phyloP scores from a whole-genome alignment of 2,113 vertebrate genomes.

The Rhegmatorhina hoffmannsi region DNA sequence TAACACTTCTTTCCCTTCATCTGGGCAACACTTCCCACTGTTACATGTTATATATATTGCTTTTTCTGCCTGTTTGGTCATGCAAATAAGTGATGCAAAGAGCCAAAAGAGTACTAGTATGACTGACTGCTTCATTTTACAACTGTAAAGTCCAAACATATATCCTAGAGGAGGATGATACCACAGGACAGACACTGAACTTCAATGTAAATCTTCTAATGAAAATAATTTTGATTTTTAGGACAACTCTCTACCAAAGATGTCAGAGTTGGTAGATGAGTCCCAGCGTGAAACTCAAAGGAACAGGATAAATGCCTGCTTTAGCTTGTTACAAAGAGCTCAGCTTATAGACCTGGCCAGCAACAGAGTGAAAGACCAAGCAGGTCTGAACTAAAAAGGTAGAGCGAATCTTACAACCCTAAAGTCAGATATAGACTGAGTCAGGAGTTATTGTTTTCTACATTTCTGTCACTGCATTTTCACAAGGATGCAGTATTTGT shows the following conservation, averaged over 20 bases:
- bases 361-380: not conserved
- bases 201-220: not conserved
- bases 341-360: not conserved
- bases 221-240: not conserved
- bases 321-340: fast-evolving
- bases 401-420: not conserved
- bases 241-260: not conserved
- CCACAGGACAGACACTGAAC: not conserved
- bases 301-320: not conserved
- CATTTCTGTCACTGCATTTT: not conserved
- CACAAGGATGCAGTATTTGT: not conserved
- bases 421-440: not conserved
- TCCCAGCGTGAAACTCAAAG: not conserved
- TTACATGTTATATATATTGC: too few species aligned
- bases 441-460: not conserved
- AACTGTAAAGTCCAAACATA: not conserved
- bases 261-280: not conserved
- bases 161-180: not conserved
- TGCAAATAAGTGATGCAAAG: not conserved
- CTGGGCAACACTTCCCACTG: not conserved
- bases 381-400: not conserved
- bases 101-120: not conserved
- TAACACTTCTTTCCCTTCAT: not conserved
- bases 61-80: not conserved
- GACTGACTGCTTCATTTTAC: not conserved